phyloP scores from a whole-genome alignment of 2,113 vertebrate species.

The Epinephelus lanceolatus region DNA sequence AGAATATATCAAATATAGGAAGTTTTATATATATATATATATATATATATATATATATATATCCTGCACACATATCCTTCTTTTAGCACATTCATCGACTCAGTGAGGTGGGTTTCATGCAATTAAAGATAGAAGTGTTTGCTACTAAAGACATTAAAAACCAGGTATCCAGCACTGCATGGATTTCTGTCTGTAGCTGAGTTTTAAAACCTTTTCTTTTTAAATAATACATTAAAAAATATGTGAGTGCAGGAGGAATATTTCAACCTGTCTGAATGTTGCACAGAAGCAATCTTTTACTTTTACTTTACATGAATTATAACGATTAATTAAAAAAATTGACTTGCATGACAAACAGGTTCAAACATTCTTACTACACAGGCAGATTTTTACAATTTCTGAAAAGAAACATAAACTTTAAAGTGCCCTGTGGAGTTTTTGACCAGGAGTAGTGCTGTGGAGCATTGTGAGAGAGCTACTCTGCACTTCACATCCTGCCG shows the following conservation, averaged over 20 bases:
- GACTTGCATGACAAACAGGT: not conserved
- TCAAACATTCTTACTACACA: not conserved
- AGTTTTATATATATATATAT: not conserved
- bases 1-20: not conserved
- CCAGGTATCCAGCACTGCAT: no score
- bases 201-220: not conserved
- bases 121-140: not conserved
- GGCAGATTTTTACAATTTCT: not conserved
- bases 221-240: no score
- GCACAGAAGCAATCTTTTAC: not conserved
- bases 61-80: not conserved
- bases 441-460: not conserved
- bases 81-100: not conserved
- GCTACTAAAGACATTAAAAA: conserved; percentile 3
- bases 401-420: not conserved
- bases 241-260: no score
- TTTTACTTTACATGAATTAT: not conserved
- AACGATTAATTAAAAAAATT: not conserved
- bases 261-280: not conserved
- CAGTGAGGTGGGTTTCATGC: conserved; percentile 2
- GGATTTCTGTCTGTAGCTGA: not conserved
- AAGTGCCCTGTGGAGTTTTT: not conserved
- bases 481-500: no score
- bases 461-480: not conserved
- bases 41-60: not conserved